Conservation (phyloP, 2,797 vertebrate species). For the Chloroceryle amazona region DNA sequence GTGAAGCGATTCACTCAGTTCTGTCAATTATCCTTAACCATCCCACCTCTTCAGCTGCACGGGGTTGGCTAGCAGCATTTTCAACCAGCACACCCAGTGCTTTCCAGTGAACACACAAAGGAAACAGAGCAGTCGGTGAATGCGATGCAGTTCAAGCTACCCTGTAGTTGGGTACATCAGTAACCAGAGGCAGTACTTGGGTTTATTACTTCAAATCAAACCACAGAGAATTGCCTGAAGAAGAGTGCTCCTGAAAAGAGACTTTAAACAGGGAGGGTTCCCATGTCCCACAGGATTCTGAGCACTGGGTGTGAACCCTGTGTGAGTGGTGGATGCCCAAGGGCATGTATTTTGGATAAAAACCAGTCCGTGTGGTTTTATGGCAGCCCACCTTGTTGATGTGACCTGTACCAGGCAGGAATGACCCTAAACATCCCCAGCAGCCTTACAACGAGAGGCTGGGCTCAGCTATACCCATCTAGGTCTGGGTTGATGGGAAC, state of each 20-base stretch:
- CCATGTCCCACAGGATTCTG: accelerated
- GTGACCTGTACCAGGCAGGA: neutral
- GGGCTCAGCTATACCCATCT: neutral
- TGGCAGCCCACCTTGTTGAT: neutral
- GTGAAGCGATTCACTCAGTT: constrained; percentile 3
- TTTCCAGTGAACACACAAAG: neutral
- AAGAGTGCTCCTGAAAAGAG: neutral
- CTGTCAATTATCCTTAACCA: neutral
- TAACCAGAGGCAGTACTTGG: neutral
- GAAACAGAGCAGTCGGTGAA: neutral
- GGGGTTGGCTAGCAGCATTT: neutral
- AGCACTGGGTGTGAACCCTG: neutral
- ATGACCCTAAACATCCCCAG: neutral
- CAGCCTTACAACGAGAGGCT: neutral
- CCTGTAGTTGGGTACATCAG: neutral
- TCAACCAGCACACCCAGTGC: neutral
- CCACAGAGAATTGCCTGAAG: neutral
- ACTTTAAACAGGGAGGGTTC: neutral
- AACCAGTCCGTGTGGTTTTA: neutral
- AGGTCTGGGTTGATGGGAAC: neutral
- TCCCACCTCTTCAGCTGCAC: neutral
- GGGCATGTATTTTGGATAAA: neutral
- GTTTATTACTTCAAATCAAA: neutral
- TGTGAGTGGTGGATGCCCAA: neutral
- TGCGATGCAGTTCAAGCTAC: neutral